Evolutionary conservation across 2,797 vertebrate genomes (phyloP), one percentile per base, ranked within the genome.

Genomic region (Gephyroberyx darwinii): DNA sequence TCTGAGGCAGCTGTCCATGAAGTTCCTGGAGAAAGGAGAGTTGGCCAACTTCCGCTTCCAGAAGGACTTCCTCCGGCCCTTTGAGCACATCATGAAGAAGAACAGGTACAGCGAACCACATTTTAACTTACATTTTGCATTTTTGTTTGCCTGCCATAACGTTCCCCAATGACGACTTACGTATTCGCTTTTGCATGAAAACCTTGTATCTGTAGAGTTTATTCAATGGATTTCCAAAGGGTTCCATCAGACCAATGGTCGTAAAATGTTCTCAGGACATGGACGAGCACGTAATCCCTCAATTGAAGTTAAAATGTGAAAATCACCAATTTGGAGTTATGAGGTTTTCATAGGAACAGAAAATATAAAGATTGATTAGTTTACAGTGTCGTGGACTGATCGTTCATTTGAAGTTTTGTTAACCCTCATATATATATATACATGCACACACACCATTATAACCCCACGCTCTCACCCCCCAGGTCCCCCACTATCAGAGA

Each of bases 11-110:
- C 95, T 98, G 19, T 98, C 97, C 64, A 98, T 98, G 97, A 98
- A 98, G 85, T 98, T 98, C 83, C 91, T 98, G 79, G 97, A 98
- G 89, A 98, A 98, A 87, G 96, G 97, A 87, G 97, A 98, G 81
- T 86, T 98, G 80, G 96, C 97, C 77, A 98, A 98, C 86, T 98
- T 98, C 87, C 95, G 97, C 74, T 98, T 98, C 92, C 97, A 98
- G 88, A 98, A 98, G 69, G 97, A 98, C 84, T 98, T 98, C 85
- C 91, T 98, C 60, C 92, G 97, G 80, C 97, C 97, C 26, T 98
- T 98, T 91, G 96, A 98, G 67, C 96, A 98, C 83, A 98, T 98
- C 76, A 95, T 98, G 96, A 98, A 98, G 88, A 98, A 97, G 89
- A 98, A 98, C 93, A 96, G 96, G 96, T 97, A 82, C 43, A 45